phyloP scores from a whole-genome alignment of 2,888 invertebrate genomes.

The Blastobasis adustella region DNA sequence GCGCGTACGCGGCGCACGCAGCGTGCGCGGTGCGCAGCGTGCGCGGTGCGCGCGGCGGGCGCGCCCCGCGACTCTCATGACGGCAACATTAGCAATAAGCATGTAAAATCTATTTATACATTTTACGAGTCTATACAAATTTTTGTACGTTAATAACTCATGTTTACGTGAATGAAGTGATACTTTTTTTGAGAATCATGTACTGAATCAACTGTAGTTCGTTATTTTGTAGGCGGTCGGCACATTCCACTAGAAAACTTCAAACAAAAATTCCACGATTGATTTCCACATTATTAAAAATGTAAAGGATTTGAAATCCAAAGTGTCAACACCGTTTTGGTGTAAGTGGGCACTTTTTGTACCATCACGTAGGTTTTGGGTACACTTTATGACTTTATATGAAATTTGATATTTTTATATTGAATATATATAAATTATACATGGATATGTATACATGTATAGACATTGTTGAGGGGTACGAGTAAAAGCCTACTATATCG shows the following conservation, averaged over 20 bases:
- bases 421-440: slow-evolving; percentile 75
- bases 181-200: slow-evolving; percentile 73
- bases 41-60: too few relatives aligned
- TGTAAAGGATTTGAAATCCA: slow-evolving; percentile 67
- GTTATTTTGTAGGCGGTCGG: slow-evolving; percentile 72
- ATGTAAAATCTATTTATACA: slow-evolving; percentile 73
- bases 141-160: slow-evolving; percentile 69
- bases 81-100: slow-evolving; percentile 71
- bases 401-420: slow-evolving; percentile 75
- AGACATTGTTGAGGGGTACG: slow-evolving; percentile 74
- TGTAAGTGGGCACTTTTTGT: slow-evolving; percentile 64
- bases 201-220: slow-evolving; percentile 66
- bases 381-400: slow-evolving; percentile 76
- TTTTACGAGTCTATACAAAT: slow-evolving; percentile 73
- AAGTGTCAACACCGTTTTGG: slow-evolving; percentile 63
- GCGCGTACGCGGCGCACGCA: slow-evolving; percentile 1
- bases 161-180: slow-evolving; percentile 64
- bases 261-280: slow-evolving; percentile 67
- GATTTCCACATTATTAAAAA: slow-evolving; percentile 65
- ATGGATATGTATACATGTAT: slow-evolving; percentile 74
- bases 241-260: slow-evolving; percentile 72
- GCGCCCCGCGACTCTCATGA: slow-evolving; percentile 6
- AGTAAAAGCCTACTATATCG: slow-evolving; percentile 71
- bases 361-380: slow-evolving; percentile 75
- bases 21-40: neutral